These are phyloP conservation scores for Nymphalis io DNA, from an alignment of 1,140 invertebrate species.

Conservation along the genomic window DNA sequence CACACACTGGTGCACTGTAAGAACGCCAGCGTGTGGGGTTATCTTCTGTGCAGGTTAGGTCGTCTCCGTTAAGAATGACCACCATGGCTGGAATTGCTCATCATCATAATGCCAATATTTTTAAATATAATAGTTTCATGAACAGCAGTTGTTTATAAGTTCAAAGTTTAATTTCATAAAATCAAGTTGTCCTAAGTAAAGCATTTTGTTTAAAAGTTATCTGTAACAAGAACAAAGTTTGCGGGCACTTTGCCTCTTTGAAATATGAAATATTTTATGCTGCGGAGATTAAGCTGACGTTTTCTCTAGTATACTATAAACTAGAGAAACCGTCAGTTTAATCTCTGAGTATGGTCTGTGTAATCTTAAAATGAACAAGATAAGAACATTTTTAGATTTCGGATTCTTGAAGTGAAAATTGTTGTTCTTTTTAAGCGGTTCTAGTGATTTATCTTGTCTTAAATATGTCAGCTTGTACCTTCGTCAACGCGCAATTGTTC, in stretches of 20 bases:
- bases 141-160: too few species aligned
- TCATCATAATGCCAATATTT: too few species aligned
- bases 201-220: constrained; percentile 11
- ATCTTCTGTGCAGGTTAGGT: too few species aligned
- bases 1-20: too few species aligned
- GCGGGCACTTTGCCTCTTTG: constrained; percentile 11
- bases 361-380: constrained; percentile 9
- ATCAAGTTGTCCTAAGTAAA: background rate
- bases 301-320: background rate
- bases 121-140: too few species aligned
- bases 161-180: background rate
- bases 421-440: background rate
- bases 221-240: constrained; percentile 10
- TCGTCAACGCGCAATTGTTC: too few species aligned
- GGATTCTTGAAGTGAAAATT: background rate
- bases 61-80: too few species aligned
- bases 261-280: constrained; percentile 15
- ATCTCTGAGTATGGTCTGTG: background rate
- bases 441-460: background rate
- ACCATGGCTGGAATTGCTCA: too few species aligned
- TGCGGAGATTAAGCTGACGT: constrained; percentile 6
- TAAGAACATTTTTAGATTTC: background rate
- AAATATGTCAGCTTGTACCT: background rate
- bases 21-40: too few species aligned
- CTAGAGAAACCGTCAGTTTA: too few species aligned